Base-by-base conservation (phyloP, 1,140 invertebrate species). In the Drosophila guanche region DNA sequence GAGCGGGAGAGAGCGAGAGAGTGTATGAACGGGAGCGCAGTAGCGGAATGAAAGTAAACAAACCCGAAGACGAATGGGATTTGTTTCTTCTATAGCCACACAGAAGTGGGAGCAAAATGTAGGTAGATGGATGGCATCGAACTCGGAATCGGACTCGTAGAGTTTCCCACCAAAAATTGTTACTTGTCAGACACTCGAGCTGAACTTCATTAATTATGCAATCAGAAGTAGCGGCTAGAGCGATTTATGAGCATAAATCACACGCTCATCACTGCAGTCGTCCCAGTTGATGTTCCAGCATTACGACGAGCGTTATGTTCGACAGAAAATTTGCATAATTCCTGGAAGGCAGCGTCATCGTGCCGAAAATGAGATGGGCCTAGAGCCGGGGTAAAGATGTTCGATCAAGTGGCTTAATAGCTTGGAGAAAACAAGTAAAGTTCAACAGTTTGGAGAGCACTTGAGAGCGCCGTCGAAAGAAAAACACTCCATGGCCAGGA, bases 401-500 rank as follows among this genome's bases (percentile, higher is more conserved):
- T 52, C 55, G 74, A 67, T 86, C 54, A 88, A 86, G 83, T 88
- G 83, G 83, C 83, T 86, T 88, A 86, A 86, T 86, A 86, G 81
- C 83, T 68, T 86, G 83, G 81, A 79, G 81, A 86, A 86, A 86
- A 86, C 83, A 86, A 86, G 83, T 86, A 83, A 88, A 86, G 83
- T 86, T 86, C 83, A 86, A 88, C 83, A 86, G 83, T 88, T 86
- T 86, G 84, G 67, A 88, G 83, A 88, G 79, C 83, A 88, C 83
- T 88, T 76, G 70, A 86, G 71, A 66, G 68, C 83, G 61, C 47
- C 69, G 77, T 70, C 81, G 83, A 81, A 86, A 73, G 77, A 72
- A 83, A 80, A 84, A 86, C 83, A 86, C 81, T 86, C 61, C 73
- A 81, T 57, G 33, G 70, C 46, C 46, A 62, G 71, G 52, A 70